Base-by-base conservation (phyloP, 1,140 invertebrate species). In the Scaptodrosophila lebanonensis region DNA sequence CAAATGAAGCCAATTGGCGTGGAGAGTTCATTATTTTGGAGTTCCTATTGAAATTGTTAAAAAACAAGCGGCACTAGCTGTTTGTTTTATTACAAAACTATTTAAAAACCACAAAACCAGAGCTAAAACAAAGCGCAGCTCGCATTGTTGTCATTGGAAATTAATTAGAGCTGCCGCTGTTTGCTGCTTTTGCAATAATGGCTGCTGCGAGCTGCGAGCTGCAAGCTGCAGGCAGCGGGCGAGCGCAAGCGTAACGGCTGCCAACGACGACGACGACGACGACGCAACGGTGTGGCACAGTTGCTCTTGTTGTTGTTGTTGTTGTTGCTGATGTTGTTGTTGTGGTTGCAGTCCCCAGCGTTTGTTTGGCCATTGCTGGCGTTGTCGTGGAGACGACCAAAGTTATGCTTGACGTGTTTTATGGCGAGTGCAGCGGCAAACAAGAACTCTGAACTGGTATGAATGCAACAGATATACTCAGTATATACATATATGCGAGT, bases 351-450 rank as follows among this genome's bases (percentile, higher is more conserved):
- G 43, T 38, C 11, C 11, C 52, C 59, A 56, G 32, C 64, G 75
- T 79, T 69, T 33, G 8, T 13, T 3, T n/a, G 64, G 69, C 69
- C 54, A 70, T 60, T 45, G 18, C 12, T 25, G 13, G n/a, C 18
- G 22, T 13, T n/a, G 18, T n/a, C 16, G 12, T 25, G n/a, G 49
- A 29, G 29, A 49, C 39, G 11, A 17, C 52, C 59, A 56, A 36
- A 68, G 75, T 79, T 69, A 72, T 79, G 75, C 75, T 57, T 79
- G 65, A 82, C 61, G 67, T 62, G 58, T 76, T 77, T 76, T 76
- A 71, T 77, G 58, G 63, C 57, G 53, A 79, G 58, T 60, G 60
- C 42, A 43, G 13, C 22, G n/a, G n/a, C n/a, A n/a, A n/a, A n/a
- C n/a, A n/a, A n/a, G n/a, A n/a, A n/a, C n/a, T n/a, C n/a, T n/a